Evolutionary conservation across 37 sponge, comb jelly and placozoan species (phyloP).

Genomic region (Corticium candelabrum): DNA sequence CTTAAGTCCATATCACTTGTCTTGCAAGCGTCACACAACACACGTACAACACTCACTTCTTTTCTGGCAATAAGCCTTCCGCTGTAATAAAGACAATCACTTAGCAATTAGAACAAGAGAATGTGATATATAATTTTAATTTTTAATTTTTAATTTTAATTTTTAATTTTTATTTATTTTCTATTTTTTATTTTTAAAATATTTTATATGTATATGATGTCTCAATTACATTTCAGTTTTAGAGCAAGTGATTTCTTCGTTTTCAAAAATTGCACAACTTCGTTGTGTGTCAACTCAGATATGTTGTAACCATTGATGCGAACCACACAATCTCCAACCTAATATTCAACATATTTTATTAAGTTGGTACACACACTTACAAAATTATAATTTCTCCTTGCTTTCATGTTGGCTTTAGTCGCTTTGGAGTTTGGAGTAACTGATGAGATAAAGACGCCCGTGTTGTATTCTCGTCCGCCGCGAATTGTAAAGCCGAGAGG

Average conservation of each 20-base stretch:
- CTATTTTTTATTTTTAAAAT: not conserved
- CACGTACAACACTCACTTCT: too few relatives aligned
- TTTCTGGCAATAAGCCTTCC: not conserved
- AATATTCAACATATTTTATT: not conserved
- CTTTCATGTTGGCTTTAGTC: not conserved
- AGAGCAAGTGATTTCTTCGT: not conserved
- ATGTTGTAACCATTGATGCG: not conserved
- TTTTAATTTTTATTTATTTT: not conserved
- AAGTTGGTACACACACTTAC: not conserved
- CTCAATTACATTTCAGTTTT: not conserved
- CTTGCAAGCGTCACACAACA: too few relatives aligned
- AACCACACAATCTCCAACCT: not conserved
- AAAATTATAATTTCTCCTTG: not conserved
- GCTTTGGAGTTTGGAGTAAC: not conserved
- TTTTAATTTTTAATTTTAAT: too few relatives aligned
- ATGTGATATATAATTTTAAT: too few relatives aligned
- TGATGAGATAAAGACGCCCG: not conserved
- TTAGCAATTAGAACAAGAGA: too few relatives aligned
- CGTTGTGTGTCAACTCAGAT: not conserved
- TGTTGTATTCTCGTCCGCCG: not conserved
- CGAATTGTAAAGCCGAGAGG: not conserved
- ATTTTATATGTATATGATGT: too few relatives aligned
- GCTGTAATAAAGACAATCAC: too few relatives aligned
- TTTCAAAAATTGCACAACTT: not conserved
- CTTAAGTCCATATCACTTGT: too few relatives aligned